Evolutionary conservation across 2,113 vertebrate genomes (phyloP).

Genomic region (Hyperoodon ampullatus): DNA sequence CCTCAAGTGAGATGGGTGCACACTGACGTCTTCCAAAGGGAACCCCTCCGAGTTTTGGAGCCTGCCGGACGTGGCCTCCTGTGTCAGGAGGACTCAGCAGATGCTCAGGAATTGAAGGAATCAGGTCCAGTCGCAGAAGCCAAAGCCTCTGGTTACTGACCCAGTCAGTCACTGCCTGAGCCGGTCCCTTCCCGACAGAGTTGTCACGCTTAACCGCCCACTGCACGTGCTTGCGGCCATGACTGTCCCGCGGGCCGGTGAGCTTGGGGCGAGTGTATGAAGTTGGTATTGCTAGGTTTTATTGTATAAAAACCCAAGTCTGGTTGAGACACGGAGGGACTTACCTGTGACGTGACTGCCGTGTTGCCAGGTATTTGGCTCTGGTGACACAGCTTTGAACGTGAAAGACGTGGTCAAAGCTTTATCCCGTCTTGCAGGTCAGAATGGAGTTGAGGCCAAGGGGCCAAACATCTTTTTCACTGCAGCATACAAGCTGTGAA

Average conservation of each 20-base stretch:
- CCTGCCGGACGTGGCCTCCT: background rate
- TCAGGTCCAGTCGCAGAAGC: background rate
- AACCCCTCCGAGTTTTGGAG: background rate
- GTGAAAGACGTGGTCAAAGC: background rate
- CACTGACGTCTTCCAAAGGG: background rate
- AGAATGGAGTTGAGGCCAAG: background rate
- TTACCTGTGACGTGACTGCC: background rate
- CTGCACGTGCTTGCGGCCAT: background rate
- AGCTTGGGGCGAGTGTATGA: background rate
- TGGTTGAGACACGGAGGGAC: background rate
- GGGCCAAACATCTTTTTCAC: background rate
- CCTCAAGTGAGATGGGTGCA: background rate
- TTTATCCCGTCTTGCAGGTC: conserved; percentile 3
- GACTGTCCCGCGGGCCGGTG: background rate
- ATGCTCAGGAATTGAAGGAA: background rate
- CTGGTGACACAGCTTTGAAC: background rate
- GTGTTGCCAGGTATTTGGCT: background rate
- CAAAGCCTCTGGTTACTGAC: background rate
- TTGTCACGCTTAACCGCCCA: background rate
- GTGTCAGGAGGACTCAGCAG: background rate
- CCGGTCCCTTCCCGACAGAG: background rate
- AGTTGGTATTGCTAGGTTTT: background rate
- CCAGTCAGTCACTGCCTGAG: background rate
- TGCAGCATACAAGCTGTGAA: background rate
- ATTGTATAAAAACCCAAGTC: background rate